phyloP scores from a whole-genome alignment of 2,113 vertebrate genomes.

The Proteles cristata region DNA sequence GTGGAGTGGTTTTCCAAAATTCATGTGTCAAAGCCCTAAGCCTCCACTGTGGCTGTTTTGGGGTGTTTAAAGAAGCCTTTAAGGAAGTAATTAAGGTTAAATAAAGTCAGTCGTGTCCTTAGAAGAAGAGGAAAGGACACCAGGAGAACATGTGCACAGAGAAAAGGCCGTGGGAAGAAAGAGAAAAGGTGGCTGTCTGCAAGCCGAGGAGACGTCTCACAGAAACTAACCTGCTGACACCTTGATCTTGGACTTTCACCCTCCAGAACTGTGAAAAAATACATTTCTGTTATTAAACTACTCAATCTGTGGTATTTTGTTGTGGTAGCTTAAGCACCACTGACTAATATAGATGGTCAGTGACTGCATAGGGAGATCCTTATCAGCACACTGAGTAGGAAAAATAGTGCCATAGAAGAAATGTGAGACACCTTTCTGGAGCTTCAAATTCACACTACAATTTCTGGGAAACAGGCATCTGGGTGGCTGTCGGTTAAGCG shows the following conservation, averaged over 20 bases:
- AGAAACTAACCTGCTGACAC: neutral
- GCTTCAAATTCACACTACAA: neutral
- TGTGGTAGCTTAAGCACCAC: neutral
- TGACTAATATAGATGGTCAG: neutral
- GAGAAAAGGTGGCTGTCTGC: neutral
- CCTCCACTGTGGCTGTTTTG: neutral
- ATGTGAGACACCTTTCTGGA: neutral
- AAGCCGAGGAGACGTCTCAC: neutral
- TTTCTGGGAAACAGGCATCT: neutral
- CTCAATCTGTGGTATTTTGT: neutral
- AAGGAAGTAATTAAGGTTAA: neutral
- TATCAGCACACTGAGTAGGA: neutral
- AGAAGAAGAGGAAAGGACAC: neutral
- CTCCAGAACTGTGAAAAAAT: neutral
- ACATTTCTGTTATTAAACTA: neutral
- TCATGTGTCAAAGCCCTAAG: neutral
- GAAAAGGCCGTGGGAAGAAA: neutral
- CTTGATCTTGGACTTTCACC: neutral
- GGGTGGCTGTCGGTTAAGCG: no score
- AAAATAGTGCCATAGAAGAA: neutral
- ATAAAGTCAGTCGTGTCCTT: neutral
- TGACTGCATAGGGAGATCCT: neutral
- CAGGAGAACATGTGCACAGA: neutral
- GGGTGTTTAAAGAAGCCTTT: neutral
- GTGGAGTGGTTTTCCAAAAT: neutral